Evolutionary conservation across 2,797 vertebrate species (phyloP).

Genomic region (Fistularia commersonii): DNA sequence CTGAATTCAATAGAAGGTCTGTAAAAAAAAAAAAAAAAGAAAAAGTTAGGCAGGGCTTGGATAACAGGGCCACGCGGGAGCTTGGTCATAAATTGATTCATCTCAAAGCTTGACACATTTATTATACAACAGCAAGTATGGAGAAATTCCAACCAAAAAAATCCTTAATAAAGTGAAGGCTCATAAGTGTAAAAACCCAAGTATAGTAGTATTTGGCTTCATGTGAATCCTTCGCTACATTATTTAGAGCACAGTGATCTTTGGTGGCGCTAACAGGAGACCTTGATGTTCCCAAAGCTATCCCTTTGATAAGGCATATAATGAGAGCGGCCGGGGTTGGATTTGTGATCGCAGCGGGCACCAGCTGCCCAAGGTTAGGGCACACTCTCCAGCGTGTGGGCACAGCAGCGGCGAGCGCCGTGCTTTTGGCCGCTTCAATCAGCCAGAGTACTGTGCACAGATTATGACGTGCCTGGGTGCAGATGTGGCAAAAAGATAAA

Average conservation of each 20-base stretch:
- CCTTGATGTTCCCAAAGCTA: conserved; percentile 33
- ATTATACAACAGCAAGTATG: background rate
- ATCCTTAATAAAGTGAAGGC: conserved; percentile 5
- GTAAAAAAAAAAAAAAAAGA: too few species aligned
- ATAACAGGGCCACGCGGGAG: background rate
- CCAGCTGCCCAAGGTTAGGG: conserved; percentile 57
- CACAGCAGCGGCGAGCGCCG: conserved; percentile 32
- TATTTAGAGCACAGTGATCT: conserved; percentile 37
- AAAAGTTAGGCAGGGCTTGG: background rate
- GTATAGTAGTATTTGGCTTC: conserved; percentile 2
- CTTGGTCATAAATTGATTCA: background rate
- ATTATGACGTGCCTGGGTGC: conserved; percentile 1
- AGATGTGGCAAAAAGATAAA: conserved; percentile 18
- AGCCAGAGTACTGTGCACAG: conserved; percentile 29
- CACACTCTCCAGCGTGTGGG: conserved; percentile 31
- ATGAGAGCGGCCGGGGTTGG: conserved; percentile 39
- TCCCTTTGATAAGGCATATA: conserved; percentile 44
- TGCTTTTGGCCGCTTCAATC: conserved; percentile 51
- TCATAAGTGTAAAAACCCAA: background rate
- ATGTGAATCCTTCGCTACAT: conserved; percentile 22
- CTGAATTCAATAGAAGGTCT: too few species aligned
- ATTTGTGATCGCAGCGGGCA: conserved; percentile 54
- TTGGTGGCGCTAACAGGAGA: conserved; percentile 15
- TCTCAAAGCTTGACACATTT: conserved; percentile 10
- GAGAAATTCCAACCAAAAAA: conserved; percentile 2